A percentile compares a stretch with the other conserved stretches of the same genome.
Conservation (phyloP, 2,888 invertebrate species). For the Conus canariensis region DNA sequence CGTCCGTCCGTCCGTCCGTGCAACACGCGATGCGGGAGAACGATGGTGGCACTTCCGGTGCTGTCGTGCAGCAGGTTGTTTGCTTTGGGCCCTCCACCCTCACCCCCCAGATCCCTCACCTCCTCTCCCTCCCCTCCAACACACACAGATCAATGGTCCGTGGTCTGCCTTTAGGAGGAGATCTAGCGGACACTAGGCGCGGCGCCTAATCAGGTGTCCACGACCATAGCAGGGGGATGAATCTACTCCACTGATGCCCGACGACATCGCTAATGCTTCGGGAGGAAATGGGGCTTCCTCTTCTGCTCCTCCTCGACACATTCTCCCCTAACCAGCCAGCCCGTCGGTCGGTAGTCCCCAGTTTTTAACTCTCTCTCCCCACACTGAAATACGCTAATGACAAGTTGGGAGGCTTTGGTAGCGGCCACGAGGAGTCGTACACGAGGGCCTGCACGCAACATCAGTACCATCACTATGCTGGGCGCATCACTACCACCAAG, state of each 20-base stretch:
- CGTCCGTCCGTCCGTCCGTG: not conserved
- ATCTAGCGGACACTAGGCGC: not conserved
- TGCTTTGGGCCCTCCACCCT: not conserved
- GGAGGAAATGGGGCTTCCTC: constrained; percentile 36
- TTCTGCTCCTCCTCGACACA: constrained; percentile 25
- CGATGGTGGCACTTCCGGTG: constrained; percentile 31
- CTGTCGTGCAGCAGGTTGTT: constrained; percentile 31
- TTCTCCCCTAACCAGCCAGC: not conserved
- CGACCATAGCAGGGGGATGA: constrained; percentile 16
- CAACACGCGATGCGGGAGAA: constrained; percentile 30
- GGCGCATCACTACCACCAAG: not conserved
- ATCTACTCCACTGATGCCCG: constrained; percentile 14
- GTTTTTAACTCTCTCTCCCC: constrained; percentile 12
- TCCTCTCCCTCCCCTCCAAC: not conserved
- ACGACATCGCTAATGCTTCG: constrained; percentile 20
- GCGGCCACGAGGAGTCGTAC: not conserved
- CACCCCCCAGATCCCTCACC: not conserved
- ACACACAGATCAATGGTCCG: constrained; percentile 31
- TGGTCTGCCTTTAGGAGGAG: not conserved
- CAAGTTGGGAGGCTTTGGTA: constrained; percentile 21
- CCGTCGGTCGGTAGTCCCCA: not conserved
- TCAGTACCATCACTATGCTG: constrained; percentile 2
- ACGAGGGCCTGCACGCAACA: constrained; percentile 4
- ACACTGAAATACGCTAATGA: constrained; percentile 28
- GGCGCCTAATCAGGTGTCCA: constrained; percentile 37